These are phyloP conservation scores for Psittacula echo DNA, from an alignment of 2,797 vertebrate genomes.

Conservation along the genomic window DNA sequence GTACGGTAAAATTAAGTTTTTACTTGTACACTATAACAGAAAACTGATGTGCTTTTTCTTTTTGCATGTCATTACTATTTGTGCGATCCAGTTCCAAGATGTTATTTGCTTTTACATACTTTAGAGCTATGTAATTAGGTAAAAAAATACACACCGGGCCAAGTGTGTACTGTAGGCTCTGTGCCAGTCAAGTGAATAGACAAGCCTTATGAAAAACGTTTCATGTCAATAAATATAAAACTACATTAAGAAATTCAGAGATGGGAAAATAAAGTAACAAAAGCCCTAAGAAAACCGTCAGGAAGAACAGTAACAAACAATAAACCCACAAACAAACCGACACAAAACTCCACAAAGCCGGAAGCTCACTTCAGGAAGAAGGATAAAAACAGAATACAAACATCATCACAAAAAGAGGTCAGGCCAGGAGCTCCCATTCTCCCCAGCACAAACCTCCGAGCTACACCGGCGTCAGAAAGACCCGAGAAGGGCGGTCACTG, in stretches of 20 bases:
- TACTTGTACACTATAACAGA: neutral
- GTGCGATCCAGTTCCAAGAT: neutral
- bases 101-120: neutral
- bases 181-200: neutral
- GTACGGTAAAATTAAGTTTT: neutral
- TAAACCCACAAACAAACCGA: neutral
- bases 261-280: neutral
- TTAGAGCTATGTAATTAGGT: neutral
- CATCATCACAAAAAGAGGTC: accelerated
- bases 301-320: neutral
- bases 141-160: accelerated
- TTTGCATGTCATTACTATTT: neutral
- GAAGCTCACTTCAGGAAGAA: neutral
- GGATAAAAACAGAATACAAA: too few species aligned
- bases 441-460: too few species aligned
- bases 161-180: accelerated
- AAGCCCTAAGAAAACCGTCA: neutral
- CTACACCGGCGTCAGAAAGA: too few species aligned
- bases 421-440: too few species aligned
- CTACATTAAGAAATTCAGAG: neutral
- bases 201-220: too few species aligned
- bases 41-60: neutral
- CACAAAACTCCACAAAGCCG: neutral
- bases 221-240: neutral
- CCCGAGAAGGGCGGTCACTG: accelerated